Conservation (phyloP, 1,140 invertebrate species). For the Polyergus mexicanus region DNA sequence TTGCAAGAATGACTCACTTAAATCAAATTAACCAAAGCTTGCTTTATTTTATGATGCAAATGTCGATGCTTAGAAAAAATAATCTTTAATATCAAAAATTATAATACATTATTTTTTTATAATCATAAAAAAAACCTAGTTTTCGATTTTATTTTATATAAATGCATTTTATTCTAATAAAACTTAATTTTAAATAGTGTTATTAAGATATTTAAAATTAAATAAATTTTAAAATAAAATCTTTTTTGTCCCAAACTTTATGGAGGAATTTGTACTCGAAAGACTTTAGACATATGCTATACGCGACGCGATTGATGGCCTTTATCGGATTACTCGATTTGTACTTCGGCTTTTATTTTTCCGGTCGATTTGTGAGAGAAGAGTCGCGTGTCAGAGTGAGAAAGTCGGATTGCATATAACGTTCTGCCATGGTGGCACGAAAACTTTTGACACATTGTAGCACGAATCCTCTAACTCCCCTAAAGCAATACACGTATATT, state of each 20-base stretch:
- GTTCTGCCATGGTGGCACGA: neutral
- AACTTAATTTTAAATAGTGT: neutral
- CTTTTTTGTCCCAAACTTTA: neutral
- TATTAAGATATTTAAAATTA: neutral
- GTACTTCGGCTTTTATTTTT: slow-evolving; percentile 17
- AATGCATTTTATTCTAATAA: neutral
- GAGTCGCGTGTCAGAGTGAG: neutral
- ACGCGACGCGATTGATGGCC: neutral
- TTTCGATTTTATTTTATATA: neutral
- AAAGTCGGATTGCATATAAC: neutral
- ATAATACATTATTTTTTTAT: neutral
- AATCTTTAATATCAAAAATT: neutral
- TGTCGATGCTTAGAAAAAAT: neutral
- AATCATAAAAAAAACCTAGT: neutral
- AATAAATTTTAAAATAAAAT: neutral
- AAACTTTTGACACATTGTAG: slow-evolving; percentile 41
- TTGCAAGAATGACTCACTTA: neutral
- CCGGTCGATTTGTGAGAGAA: slow-evolving; percentile 8
- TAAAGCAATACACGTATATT: slow-evolving; percentile 26
- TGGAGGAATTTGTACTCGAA: neutral
- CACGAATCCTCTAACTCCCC: slow-evolving; percentile 16
- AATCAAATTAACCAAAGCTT: too few relatives aligned
- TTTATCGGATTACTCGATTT: neutral
- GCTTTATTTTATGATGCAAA: neutral
- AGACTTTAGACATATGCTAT: neutral